phyloP scores from a whole-genome alignment of 2,113 vertebrate genomes.

The Bucco capensis region DNA sequence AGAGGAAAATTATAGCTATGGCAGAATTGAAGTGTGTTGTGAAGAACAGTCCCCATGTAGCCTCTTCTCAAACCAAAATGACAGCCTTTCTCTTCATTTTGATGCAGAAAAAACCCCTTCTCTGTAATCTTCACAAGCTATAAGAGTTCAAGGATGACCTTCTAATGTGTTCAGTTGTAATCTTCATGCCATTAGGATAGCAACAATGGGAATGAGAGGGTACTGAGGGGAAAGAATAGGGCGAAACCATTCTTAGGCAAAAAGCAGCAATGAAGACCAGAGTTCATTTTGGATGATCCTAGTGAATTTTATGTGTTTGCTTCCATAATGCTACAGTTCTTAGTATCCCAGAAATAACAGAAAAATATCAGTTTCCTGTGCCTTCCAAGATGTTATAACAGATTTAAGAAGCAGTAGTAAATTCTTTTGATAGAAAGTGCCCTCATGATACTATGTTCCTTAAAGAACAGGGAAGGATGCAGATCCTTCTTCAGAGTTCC shows the following conservation, averaged over 20 bases:
- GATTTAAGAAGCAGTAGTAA: neutral
- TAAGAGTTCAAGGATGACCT: neutral
- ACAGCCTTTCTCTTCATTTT: neutral
- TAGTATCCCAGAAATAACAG: neutral
- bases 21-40: neutral
- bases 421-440: neutral
- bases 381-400: neutral
- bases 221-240: neutral
- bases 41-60: neutral
- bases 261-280: neutral
- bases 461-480: neutral
- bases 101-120: neutral
- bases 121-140: neutral
- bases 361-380: neutral
- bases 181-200: neutral
- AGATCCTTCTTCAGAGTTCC: neutral
- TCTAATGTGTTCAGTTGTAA: neutral
- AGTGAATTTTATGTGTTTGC: neutral
- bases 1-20: slow-evolving; percentile 8
- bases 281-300: neutral
- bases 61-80: neutral
- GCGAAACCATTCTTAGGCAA: neutral
- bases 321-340: neutral
- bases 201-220: neutral
- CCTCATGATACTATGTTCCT: neutral